Evolutionary conservation across 2,888 invertebrate genomes (phyloP), one percentile per base, ranked within the genome.

Genomic region (Metellina segmentata): DNA sequence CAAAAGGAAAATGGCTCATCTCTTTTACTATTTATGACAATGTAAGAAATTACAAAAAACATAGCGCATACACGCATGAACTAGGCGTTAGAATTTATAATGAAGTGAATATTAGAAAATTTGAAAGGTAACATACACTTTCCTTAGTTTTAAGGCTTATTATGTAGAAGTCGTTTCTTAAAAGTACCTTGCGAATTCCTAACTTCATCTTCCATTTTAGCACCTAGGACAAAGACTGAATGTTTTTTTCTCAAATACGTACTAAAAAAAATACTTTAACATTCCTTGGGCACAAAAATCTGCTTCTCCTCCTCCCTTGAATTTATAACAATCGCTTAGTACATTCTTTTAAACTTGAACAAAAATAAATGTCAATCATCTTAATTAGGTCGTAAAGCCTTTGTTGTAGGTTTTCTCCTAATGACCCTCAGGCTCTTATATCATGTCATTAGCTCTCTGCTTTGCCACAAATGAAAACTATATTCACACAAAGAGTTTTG

Each of bases 381-480:
- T 61, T 88, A 88, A 88, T 88, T 88, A 88, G 88, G 88, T 88
- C 74, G 81, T 71, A 74, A 88, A 81, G 72, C 49, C 81, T 81
- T 88, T 88, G 51, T 72, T 85, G 52, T 77, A 69, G 48, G 77
- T 16, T 86, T 75, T 86, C 74, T 53, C 74, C 81, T 81, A 88
- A 88, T 88, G 72, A 81, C 88, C n/a, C 74, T 74, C 81, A 88
- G 61, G 13, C 81, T 81, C 81, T 88, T 81, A 88, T 74, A 85
- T 81, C 88, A 81, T 81, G 81, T 88, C 79, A 88, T 88, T 88
- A 88, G 88, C 52, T 81, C 74, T 34, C 70, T 71, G 71, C 71
- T 79, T 78, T 34, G 71, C 53, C 71, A 34, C 81, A 74, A 88
- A 81, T 81, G 88, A 88, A 81, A 88, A 88, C 81, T 88, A 88